Evolutionary conservation across 2,888 invertebrate genomes (phyloP).

Genomic region (Eristalis tenax): DNA sequence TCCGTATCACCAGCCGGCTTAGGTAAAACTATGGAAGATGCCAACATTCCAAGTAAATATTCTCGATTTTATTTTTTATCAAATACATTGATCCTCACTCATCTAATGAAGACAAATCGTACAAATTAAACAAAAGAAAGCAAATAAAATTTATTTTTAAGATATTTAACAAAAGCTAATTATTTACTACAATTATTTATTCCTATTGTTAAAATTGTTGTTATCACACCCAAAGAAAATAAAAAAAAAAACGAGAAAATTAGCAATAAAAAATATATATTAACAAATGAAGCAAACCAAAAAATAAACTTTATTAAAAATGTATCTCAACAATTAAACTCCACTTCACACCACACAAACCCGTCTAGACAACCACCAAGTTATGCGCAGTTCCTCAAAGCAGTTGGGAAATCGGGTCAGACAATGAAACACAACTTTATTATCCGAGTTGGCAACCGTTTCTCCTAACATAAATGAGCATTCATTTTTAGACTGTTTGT

Average conservation of each 20-base stretch:
- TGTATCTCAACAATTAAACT: conserved; percentile 16
- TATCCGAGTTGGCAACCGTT: conserved; percentile 18
- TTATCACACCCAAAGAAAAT: conserved; percentile 39
- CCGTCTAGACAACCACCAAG: neutral
- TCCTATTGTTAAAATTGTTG: conserved; percentile 51
- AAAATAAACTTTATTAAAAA: conserved; percentile 21
- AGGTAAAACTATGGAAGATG: conserved; percentile 26
- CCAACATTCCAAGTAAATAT: conserved; percentile 45
- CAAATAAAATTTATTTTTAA: conserved; percentile 37
- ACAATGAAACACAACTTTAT: conserved; percentile 16
- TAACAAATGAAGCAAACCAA: conserved; percentile 10
- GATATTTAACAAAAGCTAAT: conserved; percentile 30
- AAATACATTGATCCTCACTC: conserved; percentile 28
- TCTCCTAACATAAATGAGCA: conserved; percentile 22
- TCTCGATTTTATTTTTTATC: conserved; percentile 17
- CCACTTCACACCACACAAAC: neutral
- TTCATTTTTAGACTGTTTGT: neutral
- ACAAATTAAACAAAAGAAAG: conserved; percentile 40
- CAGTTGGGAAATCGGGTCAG: conserved; percentile 62
- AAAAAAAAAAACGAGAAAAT: neutral
- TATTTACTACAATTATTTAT: conserved; percentile 47
- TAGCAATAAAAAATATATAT: conserved; percentile 21
- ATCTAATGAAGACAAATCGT: conserved; percentile 36
- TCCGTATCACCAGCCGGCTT: conserved; percentile 10
- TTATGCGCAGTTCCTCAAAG: conserved; percentile 33